Conservation (phyloP, 2,888 invertebrate species). For the Hydrotaea cyrtoneurina region DNA sequence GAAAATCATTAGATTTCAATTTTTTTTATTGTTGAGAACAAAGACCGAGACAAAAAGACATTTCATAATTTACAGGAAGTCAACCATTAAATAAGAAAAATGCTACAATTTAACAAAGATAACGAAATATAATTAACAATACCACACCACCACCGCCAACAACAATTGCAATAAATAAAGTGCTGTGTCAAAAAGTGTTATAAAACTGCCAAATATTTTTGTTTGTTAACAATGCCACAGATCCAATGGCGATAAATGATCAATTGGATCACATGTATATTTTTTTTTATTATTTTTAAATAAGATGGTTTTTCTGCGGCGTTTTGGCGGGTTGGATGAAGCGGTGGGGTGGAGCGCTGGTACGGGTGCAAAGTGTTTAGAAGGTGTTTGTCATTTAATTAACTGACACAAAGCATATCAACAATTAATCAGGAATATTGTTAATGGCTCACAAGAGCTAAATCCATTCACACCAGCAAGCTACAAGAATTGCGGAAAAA, state of each 20-base stretch:
- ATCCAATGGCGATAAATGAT: background rate
- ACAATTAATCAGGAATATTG: constrained; percentile 28
- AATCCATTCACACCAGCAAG: background rate
- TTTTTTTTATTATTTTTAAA: background rate
- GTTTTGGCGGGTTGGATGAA: background rate
- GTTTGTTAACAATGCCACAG: background rate
- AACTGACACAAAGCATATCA: background rate
- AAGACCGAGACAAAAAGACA: background rate
- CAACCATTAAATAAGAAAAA: background rate
- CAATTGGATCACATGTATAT: background rate
- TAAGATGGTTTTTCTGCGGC: too few relatives aligned
- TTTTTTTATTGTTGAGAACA: too few relatives aligned
- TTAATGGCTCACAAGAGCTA: background rate
- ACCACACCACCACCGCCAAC: background rate
- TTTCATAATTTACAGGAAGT: constrained; percentile 14
- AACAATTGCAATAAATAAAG: background rate
- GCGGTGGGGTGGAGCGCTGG: background rate
- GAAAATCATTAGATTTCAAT: too few relatives aligned
- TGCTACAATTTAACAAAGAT: constrained; percentile 35
- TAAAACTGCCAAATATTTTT: background rate
- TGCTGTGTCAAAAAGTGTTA: constrained; percentile 4
- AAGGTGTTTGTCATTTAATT: constrained; percentile 36
- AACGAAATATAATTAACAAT: constrained; percentile 22
- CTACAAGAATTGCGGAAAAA: too few relatives aligned
- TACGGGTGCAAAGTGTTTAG: background rate